Percentiles rank a stretch among this genome's conserved stretches.
These are phyloP conservation scores for Mimachlamys varia DNA, from an alignment of 2,888 invertebrate species.

Conservation along the genomic window DNA sequence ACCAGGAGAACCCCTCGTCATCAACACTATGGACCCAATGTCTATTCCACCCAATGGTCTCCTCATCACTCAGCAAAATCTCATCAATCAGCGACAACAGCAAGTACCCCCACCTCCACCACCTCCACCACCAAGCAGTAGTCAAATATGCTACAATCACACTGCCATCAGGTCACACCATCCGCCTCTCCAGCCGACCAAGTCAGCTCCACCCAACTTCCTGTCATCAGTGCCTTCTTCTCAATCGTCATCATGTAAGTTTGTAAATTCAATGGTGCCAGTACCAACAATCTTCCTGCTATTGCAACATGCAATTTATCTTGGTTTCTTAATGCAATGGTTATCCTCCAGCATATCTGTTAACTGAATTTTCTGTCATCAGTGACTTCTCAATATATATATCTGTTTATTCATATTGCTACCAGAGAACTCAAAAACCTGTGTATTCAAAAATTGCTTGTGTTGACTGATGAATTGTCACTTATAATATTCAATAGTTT, in stretches of 20 bases:
- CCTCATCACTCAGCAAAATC: conserved; percentile 25
- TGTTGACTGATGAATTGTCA: too few relatives aligned
- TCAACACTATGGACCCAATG: conserved; percentile 10
- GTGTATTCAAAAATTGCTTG: too few relatives aligned
- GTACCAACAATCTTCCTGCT: too few relatives aligned
- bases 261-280: not conserved
- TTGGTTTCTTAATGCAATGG: too few relatives aligned
- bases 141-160: conserved; percentile 18
- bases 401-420: not conserved
- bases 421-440: too few relatives aligned
- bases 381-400: conserved; percentile 10
- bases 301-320: too few relatives aligned
- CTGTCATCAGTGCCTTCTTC: conserved; percentile 59
- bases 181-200: conserved; percentile 76
- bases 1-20: not conserved
- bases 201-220: conserved; percentile 78
- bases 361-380: too few relatives aligned
- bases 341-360: too few relatives aligned
- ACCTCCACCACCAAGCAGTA: conserved; percentile 35
- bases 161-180: conserved; percentile 46
- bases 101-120: conserved; percentile 45
- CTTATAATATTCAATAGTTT: too few relatives aligned
- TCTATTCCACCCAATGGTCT: not conserved
- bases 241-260: conserved; percentile 45
- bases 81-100: conserved; percentile 20